Conservation (phyloP, 1,140 invertebrate species). For the Phymorhynchus buccinoides region DNA sequence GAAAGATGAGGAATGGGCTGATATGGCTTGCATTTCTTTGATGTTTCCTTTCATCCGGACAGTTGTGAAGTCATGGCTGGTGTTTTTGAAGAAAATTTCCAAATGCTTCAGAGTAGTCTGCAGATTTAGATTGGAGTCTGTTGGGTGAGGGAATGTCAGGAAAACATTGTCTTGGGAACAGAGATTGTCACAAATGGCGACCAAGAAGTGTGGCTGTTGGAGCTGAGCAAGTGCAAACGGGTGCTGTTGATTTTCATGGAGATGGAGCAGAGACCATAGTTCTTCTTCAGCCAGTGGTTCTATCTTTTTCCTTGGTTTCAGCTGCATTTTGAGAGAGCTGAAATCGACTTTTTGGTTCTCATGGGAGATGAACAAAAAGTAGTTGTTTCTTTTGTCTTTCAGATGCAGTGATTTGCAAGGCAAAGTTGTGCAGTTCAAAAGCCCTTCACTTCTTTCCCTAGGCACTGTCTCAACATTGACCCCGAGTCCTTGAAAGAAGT, state of each 20-base stretch:
- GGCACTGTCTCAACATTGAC: neutral
- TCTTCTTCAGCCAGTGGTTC: neutral
- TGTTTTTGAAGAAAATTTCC: neutral
- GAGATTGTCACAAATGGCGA: constrained; percentile 5
- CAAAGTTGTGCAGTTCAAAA: neutral
- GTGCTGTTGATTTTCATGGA: neutral
- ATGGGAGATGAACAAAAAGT: constrained; percentile 17
- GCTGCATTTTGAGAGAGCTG: constrained; percentile 7
- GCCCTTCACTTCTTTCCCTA: neutral
- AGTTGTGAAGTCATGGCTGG: neutral
- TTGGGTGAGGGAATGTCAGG: constrained; percentile 9
- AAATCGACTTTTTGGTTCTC: constrained; percentile 5
- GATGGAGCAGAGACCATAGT: neutral
- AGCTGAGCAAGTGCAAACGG: neutral
- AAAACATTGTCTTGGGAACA: neutral
- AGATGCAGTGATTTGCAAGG: neutral
- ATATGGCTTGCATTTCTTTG: neutral
- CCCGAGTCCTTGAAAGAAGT: neutral
- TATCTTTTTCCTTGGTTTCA: constrained; percentile 24
- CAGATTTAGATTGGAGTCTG: neutral
- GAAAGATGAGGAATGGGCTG: neutral
- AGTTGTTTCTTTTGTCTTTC: constrained; percentile 12
- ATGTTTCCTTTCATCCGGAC: constrained; percentile 11
- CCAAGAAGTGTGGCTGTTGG: constrained; percentile 4
- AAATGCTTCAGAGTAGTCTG: neutral